A percentile compares a stretch with the other conserved stretches of the same genome.
Evolutionary conservation across 2,113 vertebrate genomes (phyloP).

Genomic region (Indicator indicator): DNA sequence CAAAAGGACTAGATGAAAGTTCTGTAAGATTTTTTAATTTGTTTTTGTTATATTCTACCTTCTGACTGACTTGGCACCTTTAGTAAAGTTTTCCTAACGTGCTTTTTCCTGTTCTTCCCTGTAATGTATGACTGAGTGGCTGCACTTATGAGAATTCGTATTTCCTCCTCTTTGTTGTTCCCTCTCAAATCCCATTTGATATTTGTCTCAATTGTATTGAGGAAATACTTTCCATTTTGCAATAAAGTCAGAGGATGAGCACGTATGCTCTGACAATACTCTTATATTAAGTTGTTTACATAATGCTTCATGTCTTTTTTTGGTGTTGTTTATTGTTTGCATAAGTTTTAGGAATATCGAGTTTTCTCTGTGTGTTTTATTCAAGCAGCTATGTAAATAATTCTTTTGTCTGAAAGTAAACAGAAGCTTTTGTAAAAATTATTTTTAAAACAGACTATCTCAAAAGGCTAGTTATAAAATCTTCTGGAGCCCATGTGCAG

Average conservation of each 20-base stretch:
- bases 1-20: background rate
- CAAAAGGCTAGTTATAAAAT: background rate
- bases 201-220: background rate
- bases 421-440: background rate
- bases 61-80: background rate
- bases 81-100: background rate
- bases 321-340: background rate
- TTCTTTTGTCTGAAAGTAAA: background rate
- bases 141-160: background rate
- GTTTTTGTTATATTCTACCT: background rate
- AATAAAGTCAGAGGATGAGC: background rate
- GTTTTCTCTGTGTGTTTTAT: background rate
- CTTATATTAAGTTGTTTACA: background rate
- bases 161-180: background rate
- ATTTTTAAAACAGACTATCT: background rate
- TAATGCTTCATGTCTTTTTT: background rate
- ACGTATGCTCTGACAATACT: background rate
- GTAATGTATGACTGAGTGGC: background rate
- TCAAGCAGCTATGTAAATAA: slow-evolving; percentile 9
- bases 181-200: background rate
- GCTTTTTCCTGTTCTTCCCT: background rate
- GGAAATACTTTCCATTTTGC: slow-evolving; percentile 7
- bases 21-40: background rate
- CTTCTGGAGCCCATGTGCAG: background rate
- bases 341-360: background rate